phyloP scores from a whole-genome alignment of 2,888 invertebrate species.

The Therioaphis trifolii region DNA sequence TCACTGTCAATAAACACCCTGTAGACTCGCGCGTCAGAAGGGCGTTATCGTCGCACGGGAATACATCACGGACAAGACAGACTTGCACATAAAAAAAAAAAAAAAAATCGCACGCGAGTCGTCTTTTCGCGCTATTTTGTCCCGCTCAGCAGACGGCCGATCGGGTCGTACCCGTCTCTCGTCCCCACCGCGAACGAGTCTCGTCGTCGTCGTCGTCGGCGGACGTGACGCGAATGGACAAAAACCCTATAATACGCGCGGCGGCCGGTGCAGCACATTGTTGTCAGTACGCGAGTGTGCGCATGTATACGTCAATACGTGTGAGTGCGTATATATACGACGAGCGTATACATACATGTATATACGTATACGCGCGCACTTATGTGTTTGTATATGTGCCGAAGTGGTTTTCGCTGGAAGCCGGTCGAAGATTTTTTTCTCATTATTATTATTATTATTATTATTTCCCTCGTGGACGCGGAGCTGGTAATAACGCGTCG shows the following conservation, averaged over 20 bases:
- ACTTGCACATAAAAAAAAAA: neutral
- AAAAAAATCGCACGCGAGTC: neutral
- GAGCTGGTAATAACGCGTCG: slow-evolving; percentile 28
- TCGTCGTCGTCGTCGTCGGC: neutral
- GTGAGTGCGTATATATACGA: no score
- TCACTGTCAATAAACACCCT: no score
- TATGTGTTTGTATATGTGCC: no score
- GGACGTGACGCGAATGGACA: slow-evolving; percentile 43
- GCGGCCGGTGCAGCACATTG: no score
- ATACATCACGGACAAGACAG: neutral
- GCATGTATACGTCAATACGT: neutral
- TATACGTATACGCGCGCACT: neutral
- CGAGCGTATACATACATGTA: neutral
- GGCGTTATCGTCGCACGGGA: neutral
- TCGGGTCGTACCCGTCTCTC: neutral
- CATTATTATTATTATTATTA: slow-evolving; percentile 30
- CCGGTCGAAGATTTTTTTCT: slow-evolving; percentile 19
- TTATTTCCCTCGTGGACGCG: slow-evolving; percentile 15
- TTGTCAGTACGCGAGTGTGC: neutral
- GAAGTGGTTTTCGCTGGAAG: slow-evolving; percentile 53
- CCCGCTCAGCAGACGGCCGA: neutral
- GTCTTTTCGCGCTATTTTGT: neutral
- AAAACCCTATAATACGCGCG: slow-evolving; percentile 5
- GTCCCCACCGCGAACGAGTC: neutral
- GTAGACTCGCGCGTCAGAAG: no score